A percentile compares a stretch with the other conserved stretches of the same genome.
phyloP scores from a whole-genome alignment of 2,888 invertebrate species.

The Acleris sparsana region DNA sequence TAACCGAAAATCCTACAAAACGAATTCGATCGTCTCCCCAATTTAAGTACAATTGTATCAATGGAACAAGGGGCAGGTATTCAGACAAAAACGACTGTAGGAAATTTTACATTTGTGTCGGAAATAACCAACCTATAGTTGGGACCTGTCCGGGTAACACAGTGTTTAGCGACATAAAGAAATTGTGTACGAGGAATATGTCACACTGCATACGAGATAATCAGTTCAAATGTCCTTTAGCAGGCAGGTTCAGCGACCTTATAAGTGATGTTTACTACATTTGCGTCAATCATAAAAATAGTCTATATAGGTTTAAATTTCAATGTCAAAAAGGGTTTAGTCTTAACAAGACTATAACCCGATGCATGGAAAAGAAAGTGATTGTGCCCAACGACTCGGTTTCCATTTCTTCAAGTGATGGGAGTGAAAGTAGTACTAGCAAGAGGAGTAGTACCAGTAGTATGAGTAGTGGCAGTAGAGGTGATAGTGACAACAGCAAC shows the following conservation, averaged over 20 bases:
- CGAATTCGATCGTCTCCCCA: not conserved
- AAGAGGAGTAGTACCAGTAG: constrained; percentile 7
- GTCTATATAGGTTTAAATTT: constrained; percentile 65
- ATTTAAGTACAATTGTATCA: constrained; percentile 50
- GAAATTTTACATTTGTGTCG: constrained; percentile 79
- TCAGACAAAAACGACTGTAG: constrained; percentile 74
- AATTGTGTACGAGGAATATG: constrained; percentile 74
- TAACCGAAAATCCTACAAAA: constrained; percentile 7
- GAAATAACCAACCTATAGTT: constrained; percentile 54
- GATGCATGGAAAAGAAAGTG: constrained; percentile 52
- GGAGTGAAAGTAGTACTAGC: not conserved
- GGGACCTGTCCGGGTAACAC: constrained; percentile 68
- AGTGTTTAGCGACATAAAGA: constrained; percentile 71
- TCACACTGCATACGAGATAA: constrained; percentile 75
- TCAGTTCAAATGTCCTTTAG: constrained; percentile 72
- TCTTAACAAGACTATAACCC: constrained; percentile 59
- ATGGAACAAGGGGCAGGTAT: constrained; percentile 68
- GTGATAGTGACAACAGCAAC: constrained; percentile 1
- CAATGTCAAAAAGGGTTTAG: constrained; percentile 64
- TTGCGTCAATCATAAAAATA: constrained; percentile 56
- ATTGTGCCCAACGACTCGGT: constrained; percentile 28
- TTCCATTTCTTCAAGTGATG: constrained; percentile 14
- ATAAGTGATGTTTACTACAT: constrained; percentile 71
- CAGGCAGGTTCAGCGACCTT: constrained; percentile 68
- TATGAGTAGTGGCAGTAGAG: not conserved